Evolutionary conservation across 2,113 vertebrate species (phyloP).

Genomic region (Montifringilla adamsi): DNA sequence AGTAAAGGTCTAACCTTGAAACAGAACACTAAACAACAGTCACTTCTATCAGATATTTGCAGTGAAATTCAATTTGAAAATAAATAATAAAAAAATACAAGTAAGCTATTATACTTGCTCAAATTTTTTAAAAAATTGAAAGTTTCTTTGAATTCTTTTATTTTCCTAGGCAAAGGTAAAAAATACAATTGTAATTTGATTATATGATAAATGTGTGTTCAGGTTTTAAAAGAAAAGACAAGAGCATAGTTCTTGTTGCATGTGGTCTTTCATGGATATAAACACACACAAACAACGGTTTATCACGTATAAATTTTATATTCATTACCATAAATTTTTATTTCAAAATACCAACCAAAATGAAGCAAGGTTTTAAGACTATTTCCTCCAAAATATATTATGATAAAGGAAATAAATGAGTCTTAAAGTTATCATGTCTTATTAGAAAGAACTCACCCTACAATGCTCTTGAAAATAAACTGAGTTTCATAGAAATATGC

Average conservation of each 20-base stretch:
- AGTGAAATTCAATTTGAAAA: not conserved
- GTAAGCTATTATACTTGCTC: not conserved
- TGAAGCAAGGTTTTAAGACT: not conserved
- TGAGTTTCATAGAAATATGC: not conserved
- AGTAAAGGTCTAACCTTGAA: not conserved
- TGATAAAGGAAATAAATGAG: not conserved
- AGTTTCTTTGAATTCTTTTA: not conserved
- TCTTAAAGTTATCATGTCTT: not conserved
- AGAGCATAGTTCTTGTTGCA: not conserved
- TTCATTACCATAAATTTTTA: not conserved
- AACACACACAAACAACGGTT: not conserved
- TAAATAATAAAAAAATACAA: not conserved
- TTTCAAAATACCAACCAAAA: not conserved
- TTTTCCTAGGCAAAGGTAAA: not conserved
- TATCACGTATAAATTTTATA: not conserved
- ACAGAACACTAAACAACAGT: not conserved
- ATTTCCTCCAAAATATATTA: not conserved
- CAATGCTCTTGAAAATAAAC: not conserved
- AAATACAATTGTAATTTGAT: not conserved
- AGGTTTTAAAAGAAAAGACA: not conserved
- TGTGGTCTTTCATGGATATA: not conserved
- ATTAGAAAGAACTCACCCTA: not conserved
- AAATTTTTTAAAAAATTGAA: not conserved
- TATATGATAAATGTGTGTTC: not conserved
- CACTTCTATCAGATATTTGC: not conserved